A percentile compares a stretch with the other conserved stretches of the same genome.
phyloP scores from a whole-genome alignment of 2,888 invertebrate species.

The Sinelater perroti region DNA sequence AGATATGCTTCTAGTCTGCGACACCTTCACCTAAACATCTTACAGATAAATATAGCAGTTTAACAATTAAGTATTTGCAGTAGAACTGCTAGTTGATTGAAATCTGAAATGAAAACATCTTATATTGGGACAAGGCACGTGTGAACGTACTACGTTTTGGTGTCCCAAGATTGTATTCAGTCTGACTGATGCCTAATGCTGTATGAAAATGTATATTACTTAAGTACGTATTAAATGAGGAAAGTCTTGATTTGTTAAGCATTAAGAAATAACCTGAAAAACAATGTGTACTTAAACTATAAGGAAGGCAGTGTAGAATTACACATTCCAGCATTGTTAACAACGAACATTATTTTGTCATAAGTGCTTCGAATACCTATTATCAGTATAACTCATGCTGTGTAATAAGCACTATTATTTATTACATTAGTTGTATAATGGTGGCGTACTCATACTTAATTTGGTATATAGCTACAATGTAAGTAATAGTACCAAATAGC shows the following conservation, averaged over 20 bases:
- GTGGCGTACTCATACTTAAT: conserved; percentile 34
- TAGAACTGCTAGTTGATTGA: conserved; percentile 3
- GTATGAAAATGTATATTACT: conserved; percentile 20
- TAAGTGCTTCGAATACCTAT: conserved; percentile 35
- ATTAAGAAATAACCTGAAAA: conserved; percentile 18
- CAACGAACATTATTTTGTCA: conserved; percentile 35
- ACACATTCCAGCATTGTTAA: conserved; percentile 31
- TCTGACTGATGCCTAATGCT: conserved; percentile 26
- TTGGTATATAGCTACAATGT: conserved; percentile 26
- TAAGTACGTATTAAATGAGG: conserved; percentile 23
- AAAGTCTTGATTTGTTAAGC: conserved; percentile 12
- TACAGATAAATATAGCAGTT: no score
- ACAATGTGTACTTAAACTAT: conserved; percentile 34
- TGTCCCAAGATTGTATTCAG: conserved; percentile 12
- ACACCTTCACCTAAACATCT: no score
- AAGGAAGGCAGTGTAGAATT: conserved; percentile 29
- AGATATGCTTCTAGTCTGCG: no score
- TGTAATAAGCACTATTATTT: conserved; percentile 29
- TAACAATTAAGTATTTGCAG: not conserved
- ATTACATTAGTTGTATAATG: conserved; percentile 23
- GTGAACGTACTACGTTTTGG: no score
- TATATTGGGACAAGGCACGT: no score
- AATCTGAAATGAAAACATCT: not conserved
- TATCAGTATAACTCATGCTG: conserved; percentile 26
- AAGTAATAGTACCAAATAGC: conserved; percentile 30